Percentiles rank a stretch among this genome's conserved stretches.
These are phyloP conservation scores for Drosophila prolongata DNA, from an alignment of 2,888 invertebrate species.

Conservation along the genomic window DNA sequence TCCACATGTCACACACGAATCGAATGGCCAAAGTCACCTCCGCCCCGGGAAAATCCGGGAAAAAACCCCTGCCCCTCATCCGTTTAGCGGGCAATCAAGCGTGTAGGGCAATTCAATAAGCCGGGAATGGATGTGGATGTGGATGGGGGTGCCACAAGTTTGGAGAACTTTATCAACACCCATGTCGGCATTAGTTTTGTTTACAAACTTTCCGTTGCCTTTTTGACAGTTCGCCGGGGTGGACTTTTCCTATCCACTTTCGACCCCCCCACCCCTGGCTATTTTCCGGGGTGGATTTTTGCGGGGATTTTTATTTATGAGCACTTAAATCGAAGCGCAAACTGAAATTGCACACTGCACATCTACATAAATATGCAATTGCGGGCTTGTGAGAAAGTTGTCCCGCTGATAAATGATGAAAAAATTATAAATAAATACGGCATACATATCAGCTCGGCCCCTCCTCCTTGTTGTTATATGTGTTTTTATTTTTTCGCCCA, in stretches of 20 bases:
- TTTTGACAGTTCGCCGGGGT: slow-evolving; percentile 66
- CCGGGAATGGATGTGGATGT: slow-evolving; percentile 4
- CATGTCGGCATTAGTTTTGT: slow-evolving; percentile 82
- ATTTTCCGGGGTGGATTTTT: slow-evolving; percentile 49
- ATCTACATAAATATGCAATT: slow-evolving; percentile 81
- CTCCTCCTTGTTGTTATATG: slow-evolving; percentile 13
- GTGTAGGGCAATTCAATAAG: slow-evolving; percentile 79
- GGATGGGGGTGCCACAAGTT: slow-evolving; percentile 33
- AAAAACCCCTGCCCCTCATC: slow-evolving; percentile 46
- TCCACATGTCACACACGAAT: slow-evolving; percentile 66
- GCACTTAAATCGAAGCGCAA: slow-evolving; percentile 77
- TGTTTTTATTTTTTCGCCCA: slow-evolving; percentile 2
- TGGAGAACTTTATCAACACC: slow-evolving; percentile 79
- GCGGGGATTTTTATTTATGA: slow-evolving; percentile 74
- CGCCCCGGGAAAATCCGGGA: not conserved
- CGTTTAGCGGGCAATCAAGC: slow-evolving; percentile 79
- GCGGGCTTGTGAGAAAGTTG: slow-evolving; percentile 67
- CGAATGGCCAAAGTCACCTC: slow-evolving; percentile 37
- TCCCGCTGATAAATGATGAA: slow-evolving; percentile 73
- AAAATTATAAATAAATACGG: slow-evolving; percentile 73
- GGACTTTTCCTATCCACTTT: slow-evolving; percentile 1
- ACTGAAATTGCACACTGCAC: slow-evolving; percentile 74
- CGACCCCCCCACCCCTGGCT: not conserved
- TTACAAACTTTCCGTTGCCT: slow-evolving; percentile 82
- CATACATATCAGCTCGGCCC: slow-evolving; percentile 37